phyloP scores from a whole-genome alignment of 1,140 invertebrate genomes.

The Bursaphelenchus mucronatus region DNA sequence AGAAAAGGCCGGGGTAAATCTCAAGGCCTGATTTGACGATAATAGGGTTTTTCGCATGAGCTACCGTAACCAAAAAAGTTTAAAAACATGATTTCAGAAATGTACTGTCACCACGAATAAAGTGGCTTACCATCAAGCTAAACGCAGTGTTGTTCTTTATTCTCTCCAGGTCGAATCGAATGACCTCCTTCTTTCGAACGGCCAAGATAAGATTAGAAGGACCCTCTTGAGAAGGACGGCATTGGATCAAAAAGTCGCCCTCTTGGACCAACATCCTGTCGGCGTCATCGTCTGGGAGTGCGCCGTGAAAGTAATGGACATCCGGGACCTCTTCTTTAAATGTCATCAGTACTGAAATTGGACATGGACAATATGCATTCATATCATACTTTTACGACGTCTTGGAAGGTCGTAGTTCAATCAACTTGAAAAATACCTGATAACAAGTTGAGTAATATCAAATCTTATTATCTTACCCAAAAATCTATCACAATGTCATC shows the following conservation, averaged over 20 bases:
- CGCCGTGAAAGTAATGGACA: constrained; percentile 42
- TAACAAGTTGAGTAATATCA: too few relatives aligned
- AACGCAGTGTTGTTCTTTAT: constrained; percentile 31
- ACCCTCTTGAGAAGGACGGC: constrained; percentile 14
- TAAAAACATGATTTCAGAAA: constrained; percentile 5
- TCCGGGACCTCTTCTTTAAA: too few relatives aligned
- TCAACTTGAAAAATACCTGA: too few relatives aligned
- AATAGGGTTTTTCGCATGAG: not conserved
- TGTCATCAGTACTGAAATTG: too few relatives aligned
- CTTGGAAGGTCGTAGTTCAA: too few relatives aligned
- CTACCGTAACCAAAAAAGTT: not conserved
- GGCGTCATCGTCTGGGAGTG: constrained; percentile 43
- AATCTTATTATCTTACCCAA: too few relatives aligned
- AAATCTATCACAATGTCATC: too few relatives aligned
- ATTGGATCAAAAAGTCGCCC: constrained; percentile 37
- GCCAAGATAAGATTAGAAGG: constrained; percentile 27
- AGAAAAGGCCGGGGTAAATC: constrained; percentile 9
- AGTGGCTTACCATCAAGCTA: constrained; percentile 9
- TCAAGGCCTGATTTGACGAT: constrained; percentile 10
- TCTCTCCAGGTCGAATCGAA: constrained; percentile 22
- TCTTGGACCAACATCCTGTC: constrained; percentile 39
- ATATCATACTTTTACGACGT: too few relatives aligned
- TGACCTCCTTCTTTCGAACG: constrained; percentile 7
- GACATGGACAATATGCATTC: too few relatives aligned
- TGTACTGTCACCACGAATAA: not conserved